Evolutionary conservation across 2,797 vertebrate species (phyloP).

Genomic region (Gallirallus australis): DNA sequence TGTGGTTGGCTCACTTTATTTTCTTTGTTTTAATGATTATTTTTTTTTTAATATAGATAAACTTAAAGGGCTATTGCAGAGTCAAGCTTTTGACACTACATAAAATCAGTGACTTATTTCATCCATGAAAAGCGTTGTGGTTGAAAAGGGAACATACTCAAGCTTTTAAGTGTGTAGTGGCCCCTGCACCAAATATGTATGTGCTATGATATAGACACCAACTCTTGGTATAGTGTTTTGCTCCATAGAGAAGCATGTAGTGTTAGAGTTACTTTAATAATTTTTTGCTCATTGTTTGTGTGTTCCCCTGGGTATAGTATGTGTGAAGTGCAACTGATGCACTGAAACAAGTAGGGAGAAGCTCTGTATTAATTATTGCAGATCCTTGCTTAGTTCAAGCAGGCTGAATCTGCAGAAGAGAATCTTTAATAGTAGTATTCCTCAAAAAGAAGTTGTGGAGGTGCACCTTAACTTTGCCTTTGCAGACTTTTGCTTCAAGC

Average conservation of each 20-base stretch:
- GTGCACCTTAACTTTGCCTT: background rate
- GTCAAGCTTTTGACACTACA: background rate
- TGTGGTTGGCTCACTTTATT: conserved; percentile 2
- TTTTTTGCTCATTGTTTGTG: background rate
- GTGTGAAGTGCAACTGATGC: background rate
- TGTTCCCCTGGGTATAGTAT: background rate
- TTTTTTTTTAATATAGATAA: background rate
- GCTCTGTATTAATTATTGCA: background rate
- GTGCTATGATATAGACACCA: background rate
- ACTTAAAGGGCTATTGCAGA: background rate
- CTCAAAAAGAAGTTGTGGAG: background rate
- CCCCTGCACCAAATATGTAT: accelerated
- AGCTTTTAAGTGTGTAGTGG: background rate
- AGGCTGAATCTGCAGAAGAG: background rate
- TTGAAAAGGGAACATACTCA: background rate
- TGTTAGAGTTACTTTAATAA: background rate
- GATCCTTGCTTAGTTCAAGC: background rate
- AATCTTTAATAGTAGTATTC: background rate
- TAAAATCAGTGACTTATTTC: background rate
- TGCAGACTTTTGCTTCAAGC: background rate
- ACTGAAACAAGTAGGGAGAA: background rate
- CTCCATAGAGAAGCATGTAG: background rate
- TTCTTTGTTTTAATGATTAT: background rate
- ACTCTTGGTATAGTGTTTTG: background rate
- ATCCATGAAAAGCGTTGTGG: background rate